phyloP scores from a whole-genome alignment of 2,113 vertebrate species.

The Piaya cayana region DNA sequence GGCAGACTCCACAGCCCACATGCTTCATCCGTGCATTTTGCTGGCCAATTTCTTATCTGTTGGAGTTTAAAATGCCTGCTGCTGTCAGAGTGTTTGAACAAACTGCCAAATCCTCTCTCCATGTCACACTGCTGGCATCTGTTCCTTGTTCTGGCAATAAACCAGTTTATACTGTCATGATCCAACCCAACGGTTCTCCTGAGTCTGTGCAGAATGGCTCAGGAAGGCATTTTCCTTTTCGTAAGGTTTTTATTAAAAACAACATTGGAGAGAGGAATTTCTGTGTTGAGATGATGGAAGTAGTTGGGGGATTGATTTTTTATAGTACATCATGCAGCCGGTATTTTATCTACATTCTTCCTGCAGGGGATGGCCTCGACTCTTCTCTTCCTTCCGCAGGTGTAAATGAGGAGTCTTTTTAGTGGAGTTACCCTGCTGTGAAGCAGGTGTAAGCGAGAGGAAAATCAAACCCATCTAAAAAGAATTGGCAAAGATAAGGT shows the following conservation, averaged over 20 bases:
- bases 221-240: not conserved
- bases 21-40: conserved; percentile 52
- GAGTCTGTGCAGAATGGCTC: not conserved
- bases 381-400: not conserved
- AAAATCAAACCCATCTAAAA: conserved; percentile 42
- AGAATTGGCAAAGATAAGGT: conserved; percentile 46
- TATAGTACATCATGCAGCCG: not conserved
- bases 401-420: conserved; percentile 37
- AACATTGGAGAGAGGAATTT: conserved; percentile 31
- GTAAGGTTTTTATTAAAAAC: conserved; percentile 54
- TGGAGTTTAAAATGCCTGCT: conserved; percentile 58
- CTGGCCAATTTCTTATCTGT: conserved; percentile 65
- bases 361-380: conserved; percentile 14
- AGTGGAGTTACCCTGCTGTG: conserved; percentile 28
- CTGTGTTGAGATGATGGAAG: conserved; percentile 14
- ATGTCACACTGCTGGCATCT: conserved; percentile 59
- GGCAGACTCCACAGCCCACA: not conserved
- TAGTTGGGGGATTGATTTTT: not conserved
- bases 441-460: conserved; percentile 54
- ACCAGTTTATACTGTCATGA: conserved; percentile 55
- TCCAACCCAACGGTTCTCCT: conserved; percentile 44
- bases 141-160: conserved; percentile 63
- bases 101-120: conserved; percentile 56
- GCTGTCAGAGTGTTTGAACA: conserved; percentile 57
- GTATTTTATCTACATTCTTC: conserved; percentile 25